Percentiles rank a stretch among this genome's conserved stretches.
Evolutionary conservation across 2,888 invertebrate species (phyloP).

Genomic region (Nephrotoma flavescens): DNA sequence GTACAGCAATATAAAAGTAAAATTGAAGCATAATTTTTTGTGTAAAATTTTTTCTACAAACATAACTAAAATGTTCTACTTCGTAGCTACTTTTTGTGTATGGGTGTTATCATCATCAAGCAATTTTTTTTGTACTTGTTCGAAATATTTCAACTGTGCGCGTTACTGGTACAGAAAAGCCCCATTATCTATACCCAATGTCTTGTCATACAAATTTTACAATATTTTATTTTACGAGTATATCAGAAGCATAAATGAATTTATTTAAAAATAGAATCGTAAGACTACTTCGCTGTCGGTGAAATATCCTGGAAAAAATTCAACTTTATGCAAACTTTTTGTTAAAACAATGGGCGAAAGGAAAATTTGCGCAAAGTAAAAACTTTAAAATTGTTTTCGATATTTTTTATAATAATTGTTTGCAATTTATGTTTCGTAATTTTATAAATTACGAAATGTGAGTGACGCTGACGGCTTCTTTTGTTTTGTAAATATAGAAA

Average conservation of each 20-base stretch:
- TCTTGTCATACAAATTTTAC: not conserved
- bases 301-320: not conserved
- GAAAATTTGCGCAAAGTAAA: too few species aligned
- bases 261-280: not conserved
- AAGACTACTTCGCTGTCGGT: not conserved
- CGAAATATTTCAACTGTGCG: not conserved
- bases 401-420: too few species aligned
- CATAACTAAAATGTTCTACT: not conserved
- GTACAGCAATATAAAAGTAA: not conserved
- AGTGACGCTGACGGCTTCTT: too few species aligned
- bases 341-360: not conserved
- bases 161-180: not conserved
- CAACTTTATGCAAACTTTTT: not conserved
- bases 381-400: too few species aligned
- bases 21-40: not conserved
- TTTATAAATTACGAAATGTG: too few species aligned
- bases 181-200: not conserved
- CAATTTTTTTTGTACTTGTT: not conserved
- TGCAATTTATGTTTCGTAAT: too few species aligned
- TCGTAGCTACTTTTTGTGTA: not conserved
- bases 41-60: not conserved
- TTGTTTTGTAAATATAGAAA: too few species aligned
- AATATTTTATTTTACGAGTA: not conserved
- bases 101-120: not conserved
- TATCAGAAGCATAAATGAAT: not conserved